These are phyloP conservation scores for Hydractinia echinata DNA, from an alignment of 30 jellyfish, hydroid and myxozoan species.

Conservation along the genomic window DNA sequence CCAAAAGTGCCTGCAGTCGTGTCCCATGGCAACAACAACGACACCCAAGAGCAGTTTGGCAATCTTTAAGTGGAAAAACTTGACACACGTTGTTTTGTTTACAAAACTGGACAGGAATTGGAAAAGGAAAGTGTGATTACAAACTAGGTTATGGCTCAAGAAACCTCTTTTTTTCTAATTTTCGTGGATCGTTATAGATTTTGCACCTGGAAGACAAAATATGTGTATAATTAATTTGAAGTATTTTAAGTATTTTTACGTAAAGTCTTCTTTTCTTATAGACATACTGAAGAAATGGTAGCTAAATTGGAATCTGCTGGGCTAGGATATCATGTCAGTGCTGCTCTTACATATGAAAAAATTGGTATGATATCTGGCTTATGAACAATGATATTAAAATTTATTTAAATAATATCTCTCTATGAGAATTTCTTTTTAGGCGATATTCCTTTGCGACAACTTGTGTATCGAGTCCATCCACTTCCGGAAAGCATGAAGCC, in stretches of 20 bases:
- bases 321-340: constrained; percentile 53
- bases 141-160: neutral
- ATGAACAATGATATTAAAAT: neutral
- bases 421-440: constrained; percentile 22
- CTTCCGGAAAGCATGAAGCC: constrained; percentile 71
- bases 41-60: no score
- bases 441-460: constrained; percentile 56
- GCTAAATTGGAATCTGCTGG: constrained; percentile 59
- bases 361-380: constrained; percentile 29
- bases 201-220: neutral
- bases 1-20: no score
- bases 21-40: no score
- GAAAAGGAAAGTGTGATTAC: no score
- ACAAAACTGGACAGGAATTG: no score
- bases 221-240: neutral
- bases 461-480: constrained; percentile 55
- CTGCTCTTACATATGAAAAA: constrained; percentile 49
- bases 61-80: no score
- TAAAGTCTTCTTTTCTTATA: neutral
- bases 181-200: neutral
- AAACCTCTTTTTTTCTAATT: neutral
- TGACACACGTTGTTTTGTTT: no score
- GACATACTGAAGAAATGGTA: constrained; percentile 60
- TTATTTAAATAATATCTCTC: neutral
- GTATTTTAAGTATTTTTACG: neutral